Percentiles rank a stretch among this genome's conserved stretches.
Evolutionary conservation across 2,888 invertebrate species (phyloP).

Genomic region (Caenorhabditis sp.): DNA sequence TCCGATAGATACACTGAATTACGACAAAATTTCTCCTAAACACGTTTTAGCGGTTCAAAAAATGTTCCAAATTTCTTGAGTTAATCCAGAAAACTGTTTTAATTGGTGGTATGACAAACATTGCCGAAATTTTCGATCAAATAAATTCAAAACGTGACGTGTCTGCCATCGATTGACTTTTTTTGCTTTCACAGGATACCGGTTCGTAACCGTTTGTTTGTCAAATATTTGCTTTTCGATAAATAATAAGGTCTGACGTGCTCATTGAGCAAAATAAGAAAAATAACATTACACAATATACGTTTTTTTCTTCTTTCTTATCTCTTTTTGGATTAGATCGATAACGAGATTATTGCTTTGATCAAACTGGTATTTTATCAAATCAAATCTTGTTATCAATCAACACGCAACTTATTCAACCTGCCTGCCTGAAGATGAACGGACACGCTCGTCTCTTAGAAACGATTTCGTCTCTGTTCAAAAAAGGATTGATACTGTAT

Average conservation of each 20-base stretch:
- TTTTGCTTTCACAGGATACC: conserved; percentile 16
- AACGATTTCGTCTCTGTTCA: not conserved
- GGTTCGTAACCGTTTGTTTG: conserved; percentile 42
- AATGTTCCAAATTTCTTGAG: no score
- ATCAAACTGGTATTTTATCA: conserved; percentile 17
- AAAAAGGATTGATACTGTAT: not conserved
- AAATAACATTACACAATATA: not conserved
- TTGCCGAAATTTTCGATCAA: not conserved
- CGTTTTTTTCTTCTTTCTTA: no score
- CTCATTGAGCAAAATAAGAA: not conserved
- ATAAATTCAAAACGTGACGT: conserved; percentile 17
- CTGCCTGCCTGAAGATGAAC: conserved; percentile 9
- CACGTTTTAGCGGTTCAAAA: no score
- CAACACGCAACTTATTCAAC: conserved; percentile 30
- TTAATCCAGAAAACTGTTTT: no score
- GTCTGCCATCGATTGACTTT: conserved; percentile 2
- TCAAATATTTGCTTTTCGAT: conserved; percentile 41
- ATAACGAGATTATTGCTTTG: conserved; percentile 6
- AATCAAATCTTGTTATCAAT: conserved; percentile 11
- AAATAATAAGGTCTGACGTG: not conserved
- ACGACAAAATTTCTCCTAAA: no score
- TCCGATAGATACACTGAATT: no score
- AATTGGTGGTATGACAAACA: no score
- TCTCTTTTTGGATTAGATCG: not conserved
- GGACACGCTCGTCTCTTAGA: not conserved